phyloP scores from a whole-genome alignment of 2,797 vertebrate species.

The Lithobates sylvaticus region DNA sequence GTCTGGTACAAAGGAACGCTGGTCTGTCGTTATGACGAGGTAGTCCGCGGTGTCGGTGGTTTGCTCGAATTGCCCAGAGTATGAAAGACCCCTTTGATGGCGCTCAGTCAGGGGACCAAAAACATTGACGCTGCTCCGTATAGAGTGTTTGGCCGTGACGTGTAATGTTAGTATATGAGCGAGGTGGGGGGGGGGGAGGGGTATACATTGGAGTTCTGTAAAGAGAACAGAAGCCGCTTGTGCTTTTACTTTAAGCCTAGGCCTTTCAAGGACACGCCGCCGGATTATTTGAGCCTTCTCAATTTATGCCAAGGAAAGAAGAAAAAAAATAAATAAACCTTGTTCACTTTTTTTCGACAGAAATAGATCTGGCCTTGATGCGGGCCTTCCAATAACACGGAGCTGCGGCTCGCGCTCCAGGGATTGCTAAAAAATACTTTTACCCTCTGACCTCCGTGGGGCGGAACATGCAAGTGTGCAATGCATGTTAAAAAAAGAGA shows the following conservation, averaged over 20 bases:
- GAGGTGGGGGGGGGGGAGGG: neutral
- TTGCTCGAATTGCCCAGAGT: neutral
- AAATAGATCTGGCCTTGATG: no score
- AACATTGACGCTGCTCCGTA: constrained; percentile 20
- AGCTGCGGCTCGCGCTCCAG: no score
- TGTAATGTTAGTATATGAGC: constrained; percentile 23
- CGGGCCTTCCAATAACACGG: no score
- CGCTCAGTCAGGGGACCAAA: constrained; percentile 25
- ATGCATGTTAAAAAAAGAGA: no score
- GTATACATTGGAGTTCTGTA: constrained; percentile 7
- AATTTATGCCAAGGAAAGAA: neutral
- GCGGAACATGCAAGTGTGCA: no score
- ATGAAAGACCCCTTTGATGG: constrained; percentile 46
- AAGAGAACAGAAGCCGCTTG: constrained; percentile 29
- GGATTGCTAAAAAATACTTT: no score
- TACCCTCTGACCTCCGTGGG: no score
- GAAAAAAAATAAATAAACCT: no score
- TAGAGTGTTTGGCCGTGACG: constrained; percentile 16
- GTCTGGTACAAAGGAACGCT: neutral
- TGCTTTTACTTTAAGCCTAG: constrained; percentile 9
- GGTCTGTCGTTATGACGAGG: neutral
- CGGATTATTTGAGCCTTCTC: neutral
- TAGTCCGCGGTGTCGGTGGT: constrained; percentile 13
- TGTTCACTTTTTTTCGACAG: no score
- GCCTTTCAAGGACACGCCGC: neutral